phyloP scores from a whole-genome alignment of 2,888 invertebrate genomes.

The Mechanitis messenoides region DNA sequence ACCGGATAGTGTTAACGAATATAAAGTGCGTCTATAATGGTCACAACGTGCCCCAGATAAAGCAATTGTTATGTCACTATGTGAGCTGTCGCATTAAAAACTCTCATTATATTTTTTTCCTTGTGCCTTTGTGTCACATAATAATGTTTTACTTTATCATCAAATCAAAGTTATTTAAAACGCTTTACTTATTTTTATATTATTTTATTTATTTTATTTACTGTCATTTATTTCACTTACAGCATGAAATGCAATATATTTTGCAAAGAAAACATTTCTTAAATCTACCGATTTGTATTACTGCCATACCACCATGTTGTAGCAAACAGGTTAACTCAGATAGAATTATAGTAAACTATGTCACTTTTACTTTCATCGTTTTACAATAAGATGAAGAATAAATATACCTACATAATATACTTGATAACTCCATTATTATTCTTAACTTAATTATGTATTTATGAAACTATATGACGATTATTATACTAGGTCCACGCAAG shows the following conservation, averaged over 20 bases:
- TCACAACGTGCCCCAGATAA: conserved; percentile 5
- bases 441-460: no score
- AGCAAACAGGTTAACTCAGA: background rate
- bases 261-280: no score
- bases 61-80: conserved; percentile 5
- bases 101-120: conserved; percentile 2
- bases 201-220: no score
- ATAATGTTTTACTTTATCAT: background rate
- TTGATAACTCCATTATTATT: no score
- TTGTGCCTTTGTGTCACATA: background rate
- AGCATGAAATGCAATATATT: no score
- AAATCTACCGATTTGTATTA: background rate
- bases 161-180: no score
- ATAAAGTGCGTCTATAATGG: conserved; percentile 5
- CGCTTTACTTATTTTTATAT: no score
- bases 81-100: conserved; percentile 3
- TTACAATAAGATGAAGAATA: background rate
- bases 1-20: conserved; percentile 2
- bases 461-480: no score
- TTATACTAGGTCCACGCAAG: no score
- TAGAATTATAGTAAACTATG: background rate
- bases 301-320: background rate
- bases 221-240: no score
- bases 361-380: conserved; percentile 1
- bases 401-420: no score